Conservation (phyloP, 2,113 vertebrate genomes). For the Puma concolor region DNA sequence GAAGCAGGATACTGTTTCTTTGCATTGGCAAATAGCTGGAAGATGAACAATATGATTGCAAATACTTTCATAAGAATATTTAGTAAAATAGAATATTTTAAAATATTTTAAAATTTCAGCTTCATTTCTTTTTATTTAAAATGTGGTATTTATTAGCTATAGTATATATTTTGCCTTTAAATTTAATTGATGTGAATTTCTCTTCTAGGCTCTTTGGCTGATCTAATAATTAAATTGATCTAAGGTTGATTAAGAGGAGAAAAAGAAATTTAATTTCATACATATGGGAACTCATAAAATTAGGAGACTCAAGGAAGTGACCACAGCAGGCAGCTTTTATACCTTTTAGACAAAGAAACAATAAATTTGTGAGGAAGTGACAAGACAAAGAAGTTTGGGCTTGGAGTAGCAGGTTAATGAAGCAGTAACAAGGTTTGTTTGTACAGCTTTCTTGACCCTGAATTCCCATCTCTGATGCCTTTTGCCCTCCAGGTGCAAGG, state of each 20-base stretch:
- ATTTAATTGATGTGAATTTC: neutral
- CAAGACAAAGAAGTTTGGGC: neutral
- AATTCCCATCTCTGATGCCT: neutral
- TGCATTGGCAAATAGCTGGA: neutral
- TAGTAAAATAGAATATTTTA: neutral
- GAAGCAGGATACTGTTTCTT: neutral
- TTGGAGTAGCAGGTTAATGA: too few relatives aligned
- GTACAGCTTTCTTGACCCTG: neutral
- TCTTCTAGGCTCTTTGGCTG: neutral
- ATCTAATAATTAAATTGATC: neutral
- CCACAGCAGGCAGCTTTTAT: neutral
- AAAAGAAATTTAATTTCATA: neutral
- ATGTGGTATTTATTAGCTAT: neutral
- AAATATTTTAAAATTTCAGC: neutral
- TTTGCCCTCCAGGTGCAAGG: neutral
- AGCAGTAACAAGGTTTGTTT: neutral
- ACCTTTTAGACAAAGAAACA: neutral
- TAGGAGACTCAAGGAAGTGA: neutral
- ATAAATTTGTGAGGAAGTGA: neutral
- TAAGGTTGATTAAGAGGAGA: neutral
- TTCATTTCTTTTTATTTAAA: neutral
- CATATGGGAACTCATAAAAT: neutral
- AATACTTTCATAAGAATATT: neutral
- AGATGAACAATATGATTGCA: neutral
- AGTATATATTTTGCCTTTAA: constrained; percentile 27